phyloP scores from a whole-genome alignment of 2,888 invertebrate genomes.

The Sinhomidia bicolor region DNA sequence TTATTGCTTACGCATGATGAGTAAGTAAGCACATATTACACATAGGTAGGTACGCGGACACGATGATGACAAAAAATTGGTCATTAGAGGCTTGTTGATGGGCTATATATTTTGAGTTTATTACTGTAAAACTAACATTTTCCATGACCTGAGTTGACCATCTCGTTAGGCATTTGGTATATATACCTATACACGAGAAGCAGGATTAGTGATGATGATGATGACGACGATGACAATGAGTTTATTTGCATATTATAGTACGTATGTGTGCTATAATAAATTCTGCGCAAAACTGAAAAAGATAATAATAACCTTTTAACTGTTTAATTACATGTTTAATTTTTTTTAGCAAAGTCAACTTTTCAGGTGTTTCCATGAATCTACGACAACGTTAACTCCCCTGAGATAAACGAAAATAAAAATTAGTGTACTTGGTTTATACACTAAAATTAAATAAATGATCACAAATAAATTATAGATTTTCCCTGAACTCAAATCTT shows the following conservation, averaged over 20 bases:
- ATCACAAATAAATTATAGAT: too few relatives aligned
- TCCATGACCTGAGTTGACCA: conserved; percentile 49
- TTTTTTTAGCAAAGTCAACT: too few relatives aligned
- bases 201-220: conserved; percentile 5
- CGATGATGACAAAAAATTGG: not conserved
- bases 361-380: too few relatives aligned
- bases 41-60: not conserved
- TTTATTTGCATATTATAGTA: not conserved
- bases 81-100: conserved; percentile 31
- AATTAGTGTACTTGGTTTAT: too few relatives aligned
- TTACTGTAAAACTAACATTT: conserved; percentile 35
- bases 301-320: too few relatives aligned
- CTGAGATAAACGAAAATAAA: too few relatives aligned
- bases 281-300: too few relatives aligned
- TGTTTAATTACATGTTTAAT: too few relatives aligned
- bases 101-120: conserved; percentile 29
- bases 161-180: conserved; percentile 21
- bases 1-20: not conserved
- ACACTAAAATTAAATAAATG: too few relatives aligned
- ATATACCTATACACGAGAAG: not conserved
- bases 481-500: too few relatives aligned
- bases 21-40: not conserved
- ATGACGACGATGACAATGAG: not conserved
- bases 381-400: too few relatives aligned
- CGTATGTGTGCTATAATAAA: too few relatives aligned